phyloP scores from a whole-genome alignment of 2,113 vertebrate genomes.

The Dipodomys ordii region DNA sequence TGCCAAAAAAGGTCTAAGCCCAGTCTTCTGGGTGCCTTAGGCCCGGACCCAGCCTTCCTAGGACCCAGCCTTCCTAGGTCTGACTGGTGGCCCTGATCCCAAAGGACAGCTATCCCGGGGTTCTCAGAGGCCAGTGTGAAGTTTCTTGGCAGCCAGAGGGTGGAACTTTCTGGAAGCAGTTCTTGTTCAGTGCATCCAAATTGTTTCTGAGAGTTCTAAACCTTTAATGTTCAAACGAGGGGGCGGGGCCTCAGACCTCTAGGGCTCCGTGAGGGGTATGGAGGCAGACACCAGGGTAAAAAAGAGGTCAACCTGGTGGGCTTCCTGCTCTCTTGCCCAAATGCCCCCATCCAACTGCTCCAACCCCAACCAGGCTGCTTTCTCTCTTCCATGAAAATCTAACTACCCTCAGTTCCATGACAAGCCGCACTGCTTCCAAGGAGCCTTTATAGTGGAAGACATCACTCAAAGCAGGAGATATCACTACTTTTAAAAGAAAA shows the following conservation, averaged over 20 bases:
- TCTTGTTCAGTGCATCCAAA: background rate
- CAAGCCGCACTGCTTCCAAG: too few relatives aligned
- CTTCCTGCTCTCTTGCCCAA: background rate
- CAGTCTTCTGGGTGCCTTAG: background rate
- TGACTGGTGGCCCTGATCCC: background rate
- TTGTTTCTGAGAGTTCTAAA: background rate
- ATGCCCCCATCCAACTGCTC: too few relatives aligned
- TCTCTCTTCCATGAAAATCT: too few relatives aligned
- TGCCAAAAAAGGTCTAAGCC: background rate
- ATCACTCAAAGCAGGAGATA: background rate
- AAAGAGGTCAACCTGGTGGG: background rate
- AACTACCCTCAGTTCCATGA: too few relatives aligned
- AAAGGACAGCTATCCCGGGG: background rate
- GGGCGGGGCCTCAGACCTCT: background rate
- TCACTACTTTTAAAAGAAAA: background rate
- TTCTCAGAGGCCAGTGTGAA: background rate
- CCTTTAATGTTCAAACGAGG: background rate
- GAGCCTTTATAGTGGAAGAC: background rate
- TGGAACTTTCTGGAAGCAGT: background rate
- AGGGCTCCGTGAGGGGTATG: background rate
- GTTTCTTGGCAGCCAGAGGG: background rate
- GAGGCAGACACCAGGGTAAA: background rate
- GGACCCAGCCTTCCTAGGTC: background rate
- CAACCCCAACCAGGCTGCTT: background rate
- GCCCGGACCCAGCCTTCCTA: background rate